Percentiles rank a stretch among this genome's conserved stretches.
phyloP scores from a whole-genome alignment of 2,113 vertebrate genomes.

The Mormyrus lacerda region DNA sequence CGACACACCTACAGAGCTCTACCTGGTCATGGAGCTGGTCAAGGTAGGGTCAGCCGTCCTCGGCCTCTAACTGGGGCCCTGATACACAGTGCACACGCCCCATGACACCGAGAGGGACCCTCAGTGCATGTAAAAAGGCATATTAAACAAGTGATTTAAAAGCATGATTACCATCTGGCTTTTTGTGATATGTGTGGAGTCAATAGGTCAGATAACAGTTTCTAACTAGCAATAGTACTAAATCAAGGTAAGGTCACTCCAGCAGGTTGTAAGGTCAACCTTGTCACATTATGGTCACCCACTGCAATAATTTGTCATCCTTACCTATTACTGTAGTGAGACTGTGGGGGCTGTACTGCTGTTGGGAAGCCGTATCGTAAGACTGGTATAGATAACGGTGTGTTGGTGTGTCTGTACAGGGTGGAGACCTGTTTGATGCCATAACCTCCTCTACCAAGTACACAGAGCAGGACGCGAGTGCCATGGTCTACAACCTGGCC shows the following conservation, averaged over 20 bases:
- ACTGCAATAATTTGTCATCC: no score
- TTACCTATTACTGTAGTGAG: neutral
- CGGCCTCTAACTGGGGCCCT: neutral
- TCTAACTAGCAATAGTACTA: neutral
- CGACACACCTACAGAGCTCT: constrained; percentile 84
- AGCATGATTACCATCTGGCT: neutral
- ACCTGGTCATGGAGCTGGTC: constrained; percentile 96
- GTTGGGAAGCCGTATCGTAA: neutral
- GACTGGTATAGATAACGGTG: neutral
- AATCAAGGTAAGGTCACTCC: neutral
- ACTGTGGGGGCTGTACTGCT: neutral
- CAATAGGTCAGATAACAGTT: no score
- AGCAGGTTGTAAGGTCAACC: neutral
- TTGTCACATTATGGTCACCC: neutral
- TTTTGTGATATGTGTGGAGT: no score
- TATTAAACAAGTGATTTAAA: neutral
- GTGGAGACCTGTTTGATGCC: constrained; percentile 93
- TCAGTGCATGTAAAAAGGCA: neutral
- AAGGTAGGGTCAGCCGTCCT: constrained; percentile 45
- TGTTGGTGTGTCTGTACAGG: constrained; percentile 52
- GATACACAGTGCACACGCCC: neutral
- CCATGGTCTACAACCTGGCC: constrained; percentile 93
- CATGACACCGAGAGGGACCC: neutral
- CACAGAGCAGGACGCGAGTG: constrained; percentile 86
- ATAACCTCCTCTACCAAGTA: constrained; percentile 98